Base-by-base conservation (phyloP, 2,888 invertebrate species). In the Plagiodera versicolora region DNA sequence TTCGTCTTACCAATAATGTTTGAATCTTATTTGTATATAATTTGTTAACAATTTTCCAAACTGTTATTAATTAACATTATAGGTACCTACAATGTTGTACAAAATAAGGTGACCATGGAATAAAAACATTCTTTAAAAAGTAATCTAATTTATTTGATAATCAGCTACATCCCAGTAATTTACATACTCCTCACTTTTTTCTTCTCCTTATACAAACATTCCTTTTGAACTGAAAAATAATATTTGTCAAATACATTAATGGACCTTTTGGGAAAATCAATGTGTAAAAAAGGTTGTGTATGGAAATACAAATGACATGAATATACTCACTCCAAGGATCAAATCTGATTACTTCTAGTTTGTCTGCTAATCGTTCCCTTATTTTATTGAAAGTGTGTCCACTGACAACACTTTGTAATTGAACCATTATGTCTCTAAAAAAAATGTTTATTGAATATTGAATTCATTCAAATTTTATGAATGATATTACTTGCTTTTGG, bases 291-390 rank as follows among this genome's bases (percentile, higher is more conserved):
- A 49, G n/a, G 10, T 54, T 3, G 10, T 45, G 20, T 8, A 47
- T 32, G n/a, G n/a, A 17, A 30, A 20, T 55, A 47, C n/a, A 14
- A 46, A 11, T 19, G 20, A 50, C 14, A 50, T 44, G 6, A 30
- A 47, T 20, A 5, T 11, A 85, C 89, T 88, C 82, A 93, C 93
- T 87, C 68, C 82, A 89, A 0, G 94, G 94, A 82, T 94, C 94
- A 70, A 87, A 92, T 56, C 83, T 78, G 62, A 92, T 81, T 0
- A 87, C 65, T 81, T 94, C 94, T 54, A 92, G 63, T 83, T 94
- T 94, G 10, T 94, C 93, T 1, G 82, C 89, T 49, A 90, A 76
- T 68, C 94, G 84, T 71, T 91, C 91, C 59, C 93, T 83, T 48
- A 89, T 83, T 59, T 78, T 75, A 60, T 84, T 85, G 60, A 85